Percentiles rank a stretch among this genome's conserved stretches.
These are phyloP conservation scores for Nomada ferruginata DNA, from an alignment of 2,888 invertebrate genomes.

Conservation along the genomic window DNA sequence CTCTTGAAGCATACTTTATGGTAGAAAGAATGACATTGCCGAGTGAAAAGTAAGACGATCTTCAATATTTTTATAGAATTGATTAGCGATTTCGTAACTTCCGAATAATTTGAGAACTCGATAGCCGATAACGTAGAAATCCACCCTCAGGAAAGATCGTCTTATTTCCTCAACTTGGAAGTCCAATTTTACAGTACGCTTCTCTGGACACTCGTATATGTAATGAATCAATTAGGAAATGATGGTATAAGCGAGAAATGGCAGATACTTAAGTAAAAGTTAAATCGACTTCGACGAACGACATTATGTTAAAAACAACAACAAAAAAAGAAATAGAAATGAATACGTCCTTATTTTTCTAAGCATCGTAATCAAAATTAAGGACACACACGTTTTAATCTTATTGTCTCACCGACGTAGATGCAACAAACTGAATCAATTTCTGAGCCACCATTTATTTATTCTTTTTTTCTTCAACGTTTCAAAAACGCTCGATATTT, in stretches of 20 bases:
- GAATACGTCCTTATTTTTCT: conserved; percentile 2
- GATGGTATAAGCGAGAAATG: conserved; percentile 56
- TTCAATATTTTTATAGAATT: conserved; percentile 53
- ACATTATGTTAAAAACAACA: neutral
- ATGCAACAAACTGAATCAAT: too few species aligned
- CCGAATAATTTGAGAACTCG: conserved; percentile 15
- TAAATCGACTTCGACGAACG: conserved; percentile 1
- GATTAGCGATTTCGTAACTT: conserved; percentile 34
- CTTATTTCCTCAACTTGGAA: conserved; percentile 20
- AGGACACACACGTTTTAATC: neutral
- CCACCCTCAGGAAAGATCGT: neutral
- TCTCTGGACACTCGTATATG: conserved; percentile 39
- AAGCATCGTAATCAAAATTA: neutral
- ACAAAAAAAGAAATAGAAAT: too few species aligned
- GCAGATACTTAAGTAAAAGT: conserved; percentile 33
- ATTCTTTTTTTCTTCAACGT: neutral
- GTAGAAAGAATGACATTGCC: neutral
- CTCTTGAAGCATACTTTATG: conserved; percentile 39
- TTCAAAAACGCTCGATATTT: neutral
- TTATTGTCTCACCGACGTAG: too few species aligned
- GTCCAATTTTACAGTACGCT: conserved; percentile 22
- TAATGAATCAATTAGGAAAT: conserved; percentile 32
- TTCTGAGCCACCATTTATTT: neutral
- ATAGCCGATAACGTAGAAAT: conserved; percentile 16
- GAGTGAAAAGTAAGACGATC: conserved; percentile 39